Evolutionary conservation across 2,888 invertebrate species (phyloP).

Genomic region (Xylota sylvarum): DNA sequence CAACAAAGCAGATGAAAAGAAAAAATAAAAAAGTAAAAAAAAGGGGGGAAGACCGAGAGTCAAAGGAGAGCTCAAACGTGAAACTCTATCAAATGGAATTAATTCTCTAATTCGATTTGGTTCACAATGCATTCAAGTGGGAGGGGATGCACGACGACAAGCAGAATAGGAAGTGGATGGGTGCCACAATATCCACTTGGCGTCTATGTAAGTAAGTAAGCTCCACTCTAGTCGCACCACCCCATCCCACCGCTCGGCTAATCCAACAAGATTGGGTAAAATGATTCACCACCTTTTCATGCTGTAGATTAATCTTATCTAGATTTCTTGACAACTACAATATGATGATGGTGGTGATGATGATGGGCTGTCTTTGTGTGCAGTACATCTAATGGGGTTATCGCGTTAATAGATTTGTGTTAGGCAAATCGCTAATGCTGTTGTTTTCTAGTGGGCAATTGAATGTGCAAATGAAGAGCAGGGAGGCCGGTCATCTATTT

Average conservation of each 20-base stretch:
- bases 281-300: conserved; percentile 49
- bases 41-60: no score
- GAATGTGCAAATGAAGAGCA: conserved; percentile 7
- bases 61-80: conserved; percentile 29
- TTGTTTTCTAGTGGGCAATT: conserved; percentile 38
- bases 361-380: background rate
- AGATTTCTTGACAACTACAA: background rate
- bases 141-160: background rate
- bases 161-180: background rate
- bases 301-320: conserved; percentile 49
- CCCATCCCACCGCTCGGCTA: background rate
- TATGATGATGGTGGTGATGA: background rate
- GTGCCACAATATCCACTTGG: conserved; percentile 33
- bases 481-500: conserved; percentile 36
- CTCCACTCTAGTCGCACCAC: conserved; percentile 6
- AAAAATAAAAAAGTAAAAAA: no score
- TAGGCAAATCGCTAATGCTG: conserved; percentile 5
- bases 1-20: no score
- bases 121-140: conserved; percentile 38
- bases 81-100: conserved; percentile 73
- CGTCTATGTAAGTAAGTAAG: conserved; percentile 30
- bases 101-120: conserved; percentile 66
- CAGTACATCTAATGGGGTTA: conserved; percentile 20
- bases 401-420: conserved; percentile 40
- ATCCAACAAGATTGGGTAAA: background rate